phyloP scores from a whole-genome alignment of 2,113 vertebrate genomes.

The Archilochus colubris region DNA sequence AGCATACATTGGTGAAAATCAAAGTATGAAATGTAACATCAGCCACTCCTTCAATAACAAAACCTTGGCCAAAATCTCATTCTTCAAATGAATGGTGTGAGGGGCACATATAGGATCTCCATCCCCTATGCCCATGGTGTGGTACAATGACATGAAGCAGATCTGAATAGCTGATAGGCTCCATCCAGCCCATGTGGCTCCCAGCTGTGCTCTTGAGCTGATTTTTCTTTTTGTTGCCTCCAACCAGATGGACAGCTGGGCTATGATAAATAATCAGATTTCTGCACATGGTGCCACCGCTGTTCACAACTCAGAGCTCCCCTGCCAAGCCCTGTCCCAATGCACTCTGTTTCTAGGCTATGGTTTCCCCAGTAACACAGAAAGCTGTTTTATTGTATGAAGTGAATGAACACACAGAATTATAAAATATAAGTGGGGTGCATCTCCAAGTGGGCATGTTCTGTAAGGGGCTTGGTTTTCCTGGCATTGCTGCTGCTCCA shows the following conservation, averaged over 20 bases:
- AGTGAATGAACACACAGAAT: background rate
- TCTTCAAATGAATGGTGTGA: background rate
- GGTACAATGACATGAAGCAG: background rate
- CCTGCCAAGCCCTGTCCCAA: background rate
- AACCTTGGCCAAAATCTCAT: no score
- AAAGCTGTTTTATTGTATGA: background rate
- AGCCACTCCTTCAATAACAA: no score
- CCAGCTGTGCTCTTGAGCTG: background rate
- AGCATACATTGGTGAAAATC: no score
- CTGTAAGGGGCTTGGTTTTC: background rate
- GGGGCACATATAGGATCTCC: background rate
- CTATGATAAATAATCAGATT: background rate
- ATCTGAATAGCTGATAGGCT: background rate
- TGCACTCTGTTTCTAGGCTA: background rate
- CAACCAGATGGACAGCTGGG: background rate
- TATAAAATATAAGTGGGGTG: background rate
- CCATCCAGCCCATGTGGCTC: background rate
- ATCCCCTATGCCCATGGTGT: background rate
- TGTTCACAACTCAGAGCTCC: background rate
- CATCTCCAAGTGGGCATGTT: background rate
- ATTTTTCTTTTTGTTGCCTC: background rate
- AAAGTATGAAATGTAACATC: no score
- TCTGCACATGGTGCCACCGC: rapidly evolving
- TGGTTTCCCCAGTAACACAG: slow-evolving; percentile 20
- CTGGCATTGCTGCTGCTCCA: background rate